Evolutionary conservation across 2,797 vertebrate genomes (phyloP).

Genomic region (Sparus aurata): DNA sequence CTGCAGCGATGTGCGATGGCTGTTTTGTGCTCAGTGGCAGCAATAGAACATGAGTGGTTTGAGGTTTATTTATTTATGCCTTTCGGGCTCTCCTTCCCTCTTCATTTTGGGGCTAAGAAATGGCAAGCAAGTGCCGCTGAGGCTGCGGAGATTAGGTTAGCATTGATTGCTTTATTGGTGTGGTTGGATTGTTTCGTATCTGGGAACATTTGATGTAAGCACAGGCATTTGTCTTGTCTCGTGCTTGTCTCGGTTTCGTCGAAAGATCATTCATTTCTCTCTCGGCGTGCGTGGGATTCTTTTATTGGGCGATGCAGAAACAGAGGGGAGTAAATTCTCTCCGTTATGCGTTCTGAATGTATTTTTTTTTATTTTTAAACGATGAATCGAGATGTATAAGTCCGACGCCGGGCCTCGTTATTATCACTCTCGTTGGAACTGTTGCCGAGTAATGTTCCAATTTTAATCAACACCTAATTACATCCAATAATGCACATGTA

Average conservation of each 20-base stretch:
- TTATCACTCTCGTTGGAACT: constrained; percentile 63
- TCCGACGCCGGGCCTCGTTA: constrained; percentile 40
- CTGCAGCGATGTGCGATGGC: constrained; percentile 55
- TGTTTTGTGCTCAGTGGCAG: constrained; percentile 59
- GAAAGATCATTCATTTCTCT: constrained; percentile 80
- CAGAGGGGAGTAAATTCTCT: constrained; percentile 27
- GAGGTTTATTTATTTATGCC: constrained; percentile 85
- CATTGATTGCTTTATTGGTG: constrained; percentile 85
- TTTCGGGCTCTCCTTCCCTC: constrained; percentile 79
- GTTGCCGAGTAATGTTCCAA: constrained; percentile 68
- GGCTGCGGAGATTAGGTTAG: constrained; percentile 81
- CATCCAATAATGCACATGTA: constrained; percentile 79
- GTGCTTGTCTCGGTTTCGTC: constrained; percentile 69
- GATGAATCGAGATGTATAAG: constrained; percentile 48
- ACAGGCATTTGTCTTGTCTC: constrained; percentile 83
- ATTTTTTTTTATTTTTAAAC: constrained; percentile 15
- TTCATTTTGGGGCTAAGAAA: constrained; percentile 82
- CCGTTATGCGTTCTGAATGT: constrained; percentile 5
- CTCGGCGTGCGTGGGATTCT: constrained; percentile 64
- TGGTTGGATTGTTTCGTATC: constrained; percentile 81
- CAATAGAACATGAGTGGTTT: constrained; percentile 73
- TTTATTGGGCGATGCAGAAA: constrained; percentile 64
- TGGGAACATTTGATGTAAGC: constrained; percentile 79
- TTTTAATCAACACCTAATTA: constrained; percentile 82
- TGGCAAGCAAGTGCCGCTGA: constrained; percentile 75